Base-by-base conservation (phyloP, 2,113 vertebrate species). In the Rhinoderma darwinii region DNA sequence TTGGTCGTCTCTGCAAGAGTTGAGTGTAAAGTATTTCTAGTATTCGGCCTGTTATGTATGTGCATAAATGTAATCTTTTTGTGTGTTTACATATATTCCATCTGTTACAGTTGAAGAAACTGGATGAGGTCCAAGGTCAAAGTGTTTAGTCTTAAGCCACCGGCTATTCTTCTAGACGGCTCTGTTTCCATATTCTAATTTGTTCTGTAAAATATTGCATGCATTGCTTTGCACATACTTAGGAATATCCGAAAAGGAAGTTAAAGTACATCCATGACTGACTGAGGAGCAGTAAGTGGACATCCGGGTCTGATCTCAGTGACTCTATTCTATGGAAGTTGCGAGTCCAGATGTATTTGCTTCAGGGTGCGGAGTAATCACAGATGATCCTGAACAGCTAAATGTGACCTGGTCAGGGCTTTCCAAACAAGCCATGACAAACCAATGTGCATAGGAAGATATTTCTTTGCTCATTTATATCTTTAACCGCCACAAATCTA, bases 351-450 rank as follows among this genome's bases (percentile, higher is more conserved):
- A 63, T 63, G 74, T 63, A 20, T 17, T 27, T 63, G 84, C 84
- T 61, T 15, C 22, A 47, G 74, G 84, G 37, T 75, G 17, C n/a
- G 25, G 66, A 27, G 37, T 76, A 35, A 83, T 47, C 63, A 25
- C 39, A 78, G 27, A 78, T 50, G 44, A 78, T 78, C 75, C 75
- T 54, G 47, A 51, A 27, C 75, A 50, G n/a, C 44, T 76, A 76
- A 44, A 76, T 3, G 15, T 15, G 73, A 76, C 27, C 7, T 73
- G 73, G 73, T 75, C 47, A 54, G 17, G 54, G 75, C 75, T 32
- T 10, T 54, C 75, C 47, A 51, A 44, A 15, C n/a, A 75, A 17
- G 43, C 74, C 15, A 17, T 50, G 74, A 18, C 43, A 30, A 30
- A 14, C 15, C 14, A 47, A 50, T n/a, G n/a, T n/a, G 5, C 5